These are phyloP conservation scores for Tethea ocularis DNA, from an alignment of 2,888 invertebrate genomes.

Conservation along the genomic window DNA sequence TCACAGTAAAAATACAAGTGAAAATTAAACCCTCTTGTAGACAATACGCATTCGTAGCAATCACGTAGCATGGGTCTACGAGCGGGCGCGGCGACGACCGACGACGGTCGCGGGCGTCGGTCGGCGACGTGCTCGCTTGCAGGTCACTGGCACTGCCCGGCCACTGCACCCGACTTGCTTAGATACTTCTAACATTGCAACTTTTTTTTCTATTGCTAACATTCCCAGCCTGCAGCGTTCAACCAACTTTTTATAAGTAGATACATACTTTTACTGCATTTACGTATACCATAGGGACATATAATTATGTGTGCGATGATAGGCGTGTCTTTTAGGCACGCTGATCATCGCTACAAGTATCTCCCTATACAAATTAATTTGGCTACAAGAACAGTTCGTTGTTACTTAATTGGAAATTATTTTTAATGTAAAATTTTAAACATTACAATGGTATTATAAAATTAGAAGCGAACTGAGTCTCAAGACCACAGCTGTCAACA, in stretches of 20 bases:
- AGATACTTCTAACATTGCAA: slow-evolving; percentile 79
- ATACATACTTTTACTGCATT: neutral
- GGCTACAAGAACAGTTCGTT: neutral
- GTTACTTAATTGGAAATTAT: too few species aligned
- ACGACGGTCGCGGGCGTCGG: slow-evolving; percentile 28
- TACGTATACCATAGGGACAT: neutral
- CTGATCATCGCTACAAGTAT: neutral
- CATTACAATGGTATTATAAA: too few species aligned
- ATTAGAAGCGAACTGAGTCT: too few species aligned
- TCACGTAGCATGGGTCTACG: slow-evolving; percentile 64
- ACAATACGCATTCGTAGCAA: slow-evolving; percentile 56
- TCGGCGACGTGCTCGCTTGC: slow-evolving; percentile 46
- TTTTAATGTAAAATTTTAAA: too few species aligned
- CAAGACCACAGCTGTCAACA: too few species aligned
- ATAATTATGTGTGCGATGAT: slow-evolving; percentile 7
- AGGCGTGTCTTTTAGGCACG: too few species aligned
- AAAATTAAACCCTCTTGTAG: slow-evolving; percentile 1
- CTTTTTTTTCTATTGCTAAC: slow-evolving; percentile 77
- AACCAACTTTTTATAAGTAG: slow-evolving; percentile 45
- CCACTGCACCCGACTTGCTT: slow-evolving; percentile 79
- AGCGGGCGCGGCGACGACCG: slow-evolving; percentile 25
- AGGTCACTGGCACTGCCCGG: slow-evolving; percentile 79
- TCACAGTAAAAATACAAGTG: neutral
- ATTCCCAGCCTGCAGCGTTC: slow-evolving; percentile 68
- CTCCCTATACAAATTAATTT: neutral